phyloP scores from a whole-genome alignment of 2,888 invertebrate species.

The Diaphora mendica region DNA sequence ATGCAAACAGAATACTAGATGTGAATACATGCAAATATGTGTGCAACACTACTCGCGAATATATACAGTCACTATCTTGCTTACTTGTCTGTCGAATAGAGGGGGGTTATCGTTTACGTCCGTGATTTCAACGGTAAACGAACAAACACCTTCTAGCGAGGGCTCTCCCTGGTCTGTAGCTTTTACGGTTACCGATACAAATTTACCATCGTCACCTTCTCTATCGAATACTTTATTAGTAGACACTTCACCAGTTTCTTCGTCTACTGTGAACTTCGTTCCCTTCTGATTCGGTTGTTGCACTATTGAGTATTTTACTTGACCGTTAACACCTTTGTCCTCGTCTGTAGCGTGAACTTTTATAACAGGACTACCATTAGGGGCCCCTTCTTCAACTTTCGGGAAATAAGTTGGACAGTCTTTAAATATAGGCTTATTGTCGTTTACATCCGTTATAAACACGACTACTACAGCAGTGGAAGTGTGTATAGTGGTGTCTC shows the following conservation, averaged over 20 bases:
- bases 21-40: constrained; percentile 65
- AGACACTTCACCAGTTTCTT: constrained; percentile 97
- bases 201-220: constrained; percentile 98
- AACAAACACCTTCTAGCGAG: constrained; percentile 98
- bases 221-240: constrained; percentile 98
- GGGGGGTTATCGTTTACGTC: constrained; percentile 99
- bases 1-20: constrained; percentile 57
- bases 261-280: constrained; percentile 97
- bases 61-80: constrained; percentile 54
- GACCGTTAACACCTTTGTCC: constrained; percentile 98
- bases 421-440: constrained; percentile 98
- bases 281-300: constrained; percentile 98
- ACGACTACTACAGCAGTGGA: constrained; percentile 98
- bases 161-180: constrained; percentile 99
- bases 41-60: constrained; percentile 50
- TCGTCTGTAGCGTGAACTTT: constrained; percentile 98
- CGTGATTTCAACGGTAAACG: constrained; percentile 98
- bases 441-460: constrained; percentile 98
- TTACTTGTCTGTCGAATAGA: constrained; percentile 97
- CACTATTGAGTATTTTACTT: constrained; percentile 98
- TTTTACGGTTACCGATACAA: constrained; percentile 98
- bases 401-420: constrained; percentile 97
- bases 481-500: constrained; percentile 94
- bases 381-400: constrained; percentile 97
- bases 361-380: constrained; percentile 96